Conservation (phyloP, 2,888 invertebrate genomes). For the Margaritifera margaritifera region DNA sequence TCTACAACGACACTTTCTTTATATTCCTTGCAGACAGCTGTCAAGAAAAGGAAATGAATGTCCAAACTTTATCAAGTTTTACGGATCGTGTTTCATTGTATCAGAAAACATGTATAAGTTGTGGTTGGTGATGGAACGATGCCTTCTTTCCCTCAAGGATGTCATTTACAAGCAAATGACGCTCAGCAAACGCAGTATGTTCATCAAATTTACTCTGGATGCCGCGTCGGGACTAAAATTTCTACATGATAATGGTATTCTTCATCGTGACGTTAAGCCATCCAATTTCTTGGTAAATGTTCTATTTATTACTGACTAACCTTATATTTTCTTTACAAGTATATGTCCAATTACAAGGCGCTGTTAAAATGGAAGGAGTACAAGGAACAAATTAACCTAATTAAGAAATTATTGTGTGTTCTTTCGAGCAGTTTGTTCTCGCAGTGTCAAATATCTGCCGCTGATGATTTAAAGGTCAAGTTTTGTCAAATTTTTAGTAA, state of each 20-base stretch:
- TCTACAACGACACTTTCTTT: too few relatives aligned
- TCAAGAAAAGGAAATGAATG: slow-evolving; percentile 4
- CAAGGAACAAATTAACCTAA: too few relatives aligned
- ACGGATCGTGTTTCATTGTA: slow-evolving; percentile 8
- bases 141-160: slow-evolving; percentile 9
- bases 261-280: slow-evolving; percentile 25
- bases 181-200: neutral
- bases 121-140: slow-evolving; percentile 18
- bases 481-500: too few relatives aligned
- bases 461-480: too few relatives aligned
- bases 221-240: slow-evolving; percentile 14
- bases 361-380: too few relatives aligned
- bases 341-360: too few relatives aligned
- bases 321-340: too few relatives aligned
- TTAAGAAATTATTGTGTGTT: too few relatives aligned
- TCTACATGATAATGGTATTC: slow-evolving; percentile 22
- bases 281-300: slow-evolving; percentile 22
- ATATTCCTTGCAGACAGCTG: slow-evolving; percentile 10
- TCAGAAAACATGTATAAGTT: slow-evolving; percentile 2
- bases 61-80: slow-evolving; percentile 13
- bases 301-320: too few relatives aligned
- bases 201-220: slow-evolving; percentile 15
- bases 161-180: slow-evolving; percentile 1
- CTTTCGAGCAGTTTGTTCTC: too few relatives aligned
- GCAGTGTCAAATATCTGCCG: too few relatives aligned